Percentiles rank a stretch among this genome's conserved stretches.
Evolutionary conservation across 2,888 invertebrate genomes (phyloP).

Genomic region (Drosophila demipolita): DNA sequence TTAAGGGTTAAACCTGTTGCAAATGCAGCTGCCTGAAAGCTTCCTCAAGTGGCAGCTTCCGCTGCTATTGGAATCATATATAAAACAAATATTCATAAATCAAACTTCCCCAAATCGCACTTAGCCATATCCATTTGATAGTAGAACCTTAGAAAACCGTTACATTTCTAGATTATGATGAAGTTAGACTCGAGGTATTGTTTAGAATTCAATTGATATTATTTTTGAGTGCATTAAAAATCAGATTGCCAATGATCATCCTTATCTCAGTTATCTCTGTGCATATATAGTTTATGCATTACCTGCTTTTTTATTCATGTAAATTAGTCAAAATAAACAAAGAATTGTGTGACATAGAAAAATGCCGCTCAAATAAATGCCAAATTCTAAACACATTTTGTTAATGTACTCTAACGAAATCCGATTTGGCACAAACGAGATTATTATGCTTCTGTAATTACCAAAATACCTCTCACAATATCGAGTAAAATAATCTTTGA

Average conservation of each 20-base stretch:
- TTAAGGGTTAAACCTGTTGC: constrained; percentile 64
- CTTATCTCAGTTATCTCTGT: no score
- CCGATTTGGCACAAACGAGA: not conserved
- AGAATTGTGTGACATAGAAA: not conserved
- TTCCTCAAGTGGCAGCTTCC: constrained; percentile 30
- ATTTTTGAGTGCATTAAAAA: not conserved
- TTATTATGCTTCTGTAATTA: not conserved
- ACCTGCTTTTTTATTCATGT: constrained; percentile 2
- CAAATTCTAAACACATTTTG: constrained; percentile 29
- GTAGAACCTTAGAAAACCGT: not conserved
- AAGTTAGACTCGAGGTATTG: not conserved
- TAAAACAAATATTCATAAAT: not conserved
- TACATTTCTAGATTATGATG: not conserved
- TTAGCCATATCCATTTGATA: not conserved
- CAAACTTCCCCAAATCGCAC: not conserved
- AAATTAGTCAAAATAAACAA: constrained; percentile 19
- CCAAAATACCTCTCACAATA: not conserved
- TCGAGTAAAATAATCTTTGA: no score
- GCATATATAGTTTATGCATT: not conserved
- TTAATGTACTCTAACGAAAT: constrained; percentile 8
- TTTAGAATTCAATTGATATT: not conserved
- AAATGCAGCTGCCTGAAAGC: constrained; percentile 23
- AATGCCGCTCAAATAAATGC: constrained; percentile 39
- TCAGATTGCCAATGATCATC: not conserved
- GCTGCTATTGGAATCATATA: constrained; percentile 9